Evolutionary conservation across 2,888 invertebrate species (phyloP), one percentile per base, ranked within the genome.

Genomic region (Dryobotodes eremita): DNA sequence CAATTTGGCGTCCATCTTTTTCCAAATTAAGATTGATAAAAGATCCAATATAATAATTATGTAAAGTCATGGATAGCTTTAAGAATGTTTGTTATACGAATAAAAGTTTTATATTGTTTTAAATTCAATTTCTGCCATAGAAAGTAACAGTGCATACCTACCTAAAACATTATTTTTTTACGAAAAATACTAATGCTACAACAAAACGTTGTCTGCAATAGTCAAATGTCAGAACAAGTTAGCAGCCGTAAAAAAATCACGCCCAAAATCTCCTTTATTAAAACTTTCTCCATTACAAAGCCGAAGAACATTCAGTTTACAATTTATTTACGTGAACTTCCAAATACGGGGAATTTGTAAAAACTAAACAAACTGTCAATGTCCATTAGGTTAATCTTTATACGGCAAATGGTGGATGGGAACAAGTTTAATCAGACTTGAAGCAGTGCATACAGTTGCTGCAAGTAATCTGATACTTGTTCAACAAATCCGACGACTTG

Each of bases 391-490:
- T 78, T 83, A 86, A 90, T 91, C 88, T 89, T 89, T 89, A 90
- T 87, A 87, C 88, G 90, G 86, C 83, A 84, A 89, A 87, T 79
- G 78, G 79, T 90, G 88, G 83, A 90, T 89, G 84, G 87, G 86
- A 90, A 89, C 89, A 86, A 92, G 90, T 91, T 91, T 93, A 93
- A 93, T 93, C 92, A 92, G 87, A 90, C 89, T 86, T 88, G 91
- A 88, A 89, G 90, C 86, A 87, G 79, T 85, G 86, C 84, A 87
- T 81, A 85, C 85, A 86, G 85, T 82, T 80, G 80, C 84, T 83
- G 89, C 86, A 89, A 91, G 94, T 92, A 94, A 94, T 91, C 84
- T 82, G 92, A 94, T 91, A 93, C 93, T 90, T 89, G 92, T 91
- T 90, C 91, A 91, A 94, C 94, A 90, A 90, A 93, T 95, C 92